Evolutionary conservation across 2,113 vertebrate species (phyloP).

Genomic region (Hypomesus transpacificus): DNA sequence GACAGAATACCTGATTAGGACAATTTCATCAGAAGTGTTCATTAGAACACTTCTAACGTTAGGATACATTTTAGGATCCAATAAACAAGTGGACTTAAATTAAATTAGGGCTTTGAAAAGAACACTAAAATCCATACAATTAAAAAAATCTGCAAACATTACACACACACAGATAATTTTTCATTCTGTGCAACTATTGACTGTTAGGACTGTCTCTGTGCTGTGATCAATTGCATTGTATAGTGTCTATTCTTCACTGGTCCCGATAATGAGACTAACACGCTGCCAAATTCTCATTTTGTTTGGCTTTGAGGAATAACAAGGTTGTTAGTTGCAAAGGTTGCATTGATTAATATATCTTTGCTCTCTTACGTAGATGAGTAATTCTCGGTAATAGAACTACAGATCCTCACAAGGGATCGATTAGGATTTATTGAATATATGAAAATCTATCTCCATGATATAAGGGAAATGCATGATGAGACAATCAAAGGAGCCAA

Average conservation of each 20-base stretch:
- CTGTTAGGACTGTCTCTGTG: conserved; percentile 45
- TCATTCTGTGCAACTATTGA: conserved; percentile 53
- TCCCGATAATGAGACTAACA: conserved; percentile 58
- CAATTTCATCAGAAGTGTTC: too few relatives aligned
- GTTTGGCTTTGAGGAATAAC: conserved; percentile 66
- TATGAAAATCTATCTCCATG: conserved; percentile 46
- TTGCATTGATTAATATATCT: conserved; percentile 67
- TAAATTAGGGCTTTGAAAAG: too few relatives aligned
- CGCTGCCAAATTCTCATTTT: conserved; percentile 55
- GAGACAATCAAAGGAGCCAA: conserved; percentile 26
- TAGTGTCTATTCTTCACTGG: conserved; percentile 46
- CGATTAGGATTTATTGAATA: conserved; percentile 51
- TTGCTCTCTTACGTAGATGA: conserved; percentile 49
- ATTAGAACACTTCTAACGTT: too few relatives aligned
- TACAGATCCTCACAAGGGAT: conserved; percentile 52
- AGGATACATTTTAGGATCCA: too few relatives aligned
- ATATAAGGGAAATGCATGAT: conserved; percentile 37
- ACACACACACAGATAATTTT: conserved; percentile 46
- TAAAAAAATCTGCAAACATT: conserved; percentile 3
- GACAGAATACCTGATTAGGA: too few relatives aligned
- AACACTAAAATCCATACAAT: too few relatives aligned
- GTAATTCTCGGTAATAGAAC: conserved; percentile 63
- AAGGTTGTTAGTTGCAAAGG: conserved; percentile 68
- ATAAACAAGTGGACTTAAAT: too few relatives aligned
- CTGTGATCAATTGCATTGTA: conserved; percentile 65